These are phyloP conservation scores for Stenodera caucasica DNA, from an alignment of 2,888 invertebrate species.

Conservation along the genomic window DNA sequence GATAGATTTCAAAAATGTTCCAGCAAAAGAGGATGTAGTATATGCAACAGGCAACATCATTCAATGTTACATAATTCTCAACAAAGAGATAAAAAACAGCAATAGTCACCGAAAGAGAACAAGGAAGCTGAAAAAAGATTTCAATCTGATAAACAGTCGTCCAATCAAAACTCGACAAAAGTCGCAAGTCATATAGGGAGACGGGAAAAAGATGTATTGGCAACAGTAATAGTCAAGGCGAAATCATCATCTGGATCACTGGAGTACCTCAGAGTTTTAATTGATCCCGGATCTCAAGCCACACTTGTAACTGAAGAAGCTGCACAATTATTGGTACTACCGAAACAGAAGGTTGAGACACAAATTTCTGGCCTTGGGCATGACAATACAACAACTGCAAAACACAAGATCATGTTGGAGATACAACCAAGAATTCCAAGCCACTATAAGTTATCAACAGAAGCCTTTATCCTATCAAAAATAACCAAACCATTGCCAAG, in stretches of 20 bases:
- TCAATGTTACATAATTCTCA: too few relatives aligned
- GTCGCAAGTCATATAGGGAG: too few relatives aligned
- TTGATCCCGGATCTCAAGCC: constrained; percentile 22
- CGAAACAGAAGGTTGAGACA: constrained; percentile 1
- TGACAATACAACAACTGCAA: neutral
- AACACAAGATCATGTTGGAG: neutral
- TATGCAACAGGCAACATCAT: too few relatives aligned
- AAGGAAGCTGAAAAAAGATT: neutral
- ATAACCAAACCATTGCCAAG: neutral
- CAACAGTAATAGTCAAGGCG: constrained; percentile 12
- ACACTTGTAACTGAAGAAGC: constrained; percentile 21
- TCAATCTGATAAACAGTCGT: neutral
- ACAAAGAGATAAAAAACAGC: neutral
- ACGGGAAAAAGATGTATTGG: neutral
- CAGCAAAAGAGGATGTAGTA: too few relatives aligned
- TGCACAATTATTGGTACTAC: constrained; percentile 14
- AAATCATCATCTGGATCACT: neutral
- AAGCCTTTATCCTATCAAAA: neutral
- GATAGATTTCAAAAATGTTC: too few relatives aligned
- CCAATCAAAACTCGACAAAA: neutral
- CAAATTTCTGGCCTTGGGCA: neutral
- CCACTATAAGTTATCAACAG: neutral
- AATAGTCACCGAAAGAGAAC: neutral
- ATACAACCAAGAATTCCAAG: constrained; percentile 3
- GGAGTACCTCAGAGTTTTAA: constrained; percentile 7